A percentile compares a stretch with the other conserved stretches of the same genome.
Evolutionary conservation across 2,113 vertebrate genomes (phyloP).

Genomic region (Mobula birostris): DNA sequence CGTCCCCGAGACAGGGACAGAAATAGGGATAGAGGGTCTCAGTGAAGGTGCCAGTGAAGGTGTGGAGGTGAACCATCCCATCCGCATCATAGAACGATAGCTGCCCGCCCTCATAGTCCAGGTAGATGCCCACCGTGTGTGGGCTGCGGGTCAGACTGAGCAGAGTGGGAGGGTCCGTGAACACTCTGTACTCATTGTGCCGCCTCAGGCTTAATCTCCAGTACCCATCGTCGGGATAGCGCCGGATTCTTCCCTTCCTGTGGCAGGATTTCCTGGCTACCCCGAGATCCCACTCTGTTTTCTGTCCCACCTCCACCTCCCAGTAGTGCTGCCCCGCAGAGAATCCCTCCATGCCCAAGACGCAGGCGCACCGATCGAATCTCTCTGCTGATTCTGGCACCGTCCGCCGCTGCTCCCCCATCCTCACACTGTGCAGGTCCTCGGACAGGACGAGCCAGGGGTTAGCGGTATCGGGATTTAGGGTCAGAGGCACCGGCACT

Average conservation of each 20-base stretch:
- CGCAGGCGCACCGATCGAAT: background rate
- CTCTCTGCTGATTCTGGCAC: background rate
- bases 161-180: background rate
- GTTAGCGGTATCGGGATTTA: background rate
- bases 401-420: too few species aligned
- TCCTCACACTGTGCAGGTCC: background rate
- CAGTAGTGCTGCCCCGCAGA: background rate
- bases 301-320: conserved; percentile 19
- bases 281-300: conserved; percentile 9
- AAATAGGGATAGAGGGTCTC: background rate
- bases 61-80: conserved; percentile 13
- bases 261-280: background rate
- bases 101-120: background rate
- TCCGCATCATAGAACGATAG: background rate
- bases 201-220: background rate
- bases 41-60: background rate
- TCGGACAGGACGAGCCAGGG: background rate
- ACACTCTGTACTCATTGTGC: background rate
- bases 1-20: background rate
- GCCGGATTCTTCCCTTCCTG: background rate
- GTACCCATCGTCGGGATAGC: background rate
- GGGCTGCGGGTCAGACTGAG: background rate
- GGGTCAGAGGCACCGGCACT: background rate
- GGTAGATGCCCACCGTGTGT: background rate
- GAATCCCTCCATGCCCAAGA: background rate